These are phyloP conservation scores for Aspiorhynchus laticeps DNA, from an alignment of 2,113 vertebrate genomes.

Conservation along the genomic window DNA sequence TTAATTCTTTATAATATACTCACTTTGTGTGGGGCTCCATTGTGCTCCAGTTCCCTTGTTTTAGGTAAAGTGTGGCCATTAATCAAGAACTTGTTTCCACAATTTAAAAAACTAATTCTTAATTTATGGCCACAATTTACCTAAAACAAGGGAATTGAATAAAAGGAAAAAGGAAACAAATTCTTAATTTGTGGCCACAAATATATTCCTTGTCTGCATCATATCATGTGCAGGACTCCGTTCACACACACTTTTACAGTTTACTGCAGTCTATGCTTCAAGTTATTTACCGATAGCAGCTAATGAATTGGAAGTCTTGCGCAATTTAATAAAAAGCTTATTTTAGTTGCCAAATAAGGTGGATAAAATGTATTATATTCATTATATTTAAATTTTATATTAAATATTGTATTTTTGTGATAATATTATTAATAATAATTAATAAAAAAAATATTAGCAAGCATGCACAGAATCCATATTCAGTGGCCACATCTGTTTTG, in stretches of 20 bases:
- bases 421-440: neutral
- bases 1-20: neutral
- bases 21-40: no score
- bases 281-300: neutral
- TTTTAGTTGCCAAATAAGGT: neutral
- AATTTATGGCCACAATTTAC: no score
- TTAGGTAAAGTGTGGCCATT: no score
- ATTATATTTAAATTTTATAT: neutral
- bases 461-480: neutral
- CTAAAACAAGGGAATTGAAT: no score
- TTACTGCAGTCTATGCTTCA: neutral
- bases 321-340: neutral
- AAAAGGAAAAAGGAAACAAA: no score
- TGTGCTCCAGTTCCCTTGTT: no score
- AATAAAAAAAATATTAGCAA: neutral
- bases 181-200: no score
- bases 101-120: no score
- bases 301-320: neutral
- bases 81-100: no score
- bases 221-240: no score
- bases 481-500: neutral
- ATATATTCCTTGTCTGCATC: no score
- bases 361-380: neutral
- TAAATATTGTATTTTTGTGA: neutral
- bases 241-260: neutral